These are phyloP conservation scores for Aphelenchoides besseyi DNA, from an alignment of 1,140 invertebrate genomes.

Conservation along the genomic window DNA sequence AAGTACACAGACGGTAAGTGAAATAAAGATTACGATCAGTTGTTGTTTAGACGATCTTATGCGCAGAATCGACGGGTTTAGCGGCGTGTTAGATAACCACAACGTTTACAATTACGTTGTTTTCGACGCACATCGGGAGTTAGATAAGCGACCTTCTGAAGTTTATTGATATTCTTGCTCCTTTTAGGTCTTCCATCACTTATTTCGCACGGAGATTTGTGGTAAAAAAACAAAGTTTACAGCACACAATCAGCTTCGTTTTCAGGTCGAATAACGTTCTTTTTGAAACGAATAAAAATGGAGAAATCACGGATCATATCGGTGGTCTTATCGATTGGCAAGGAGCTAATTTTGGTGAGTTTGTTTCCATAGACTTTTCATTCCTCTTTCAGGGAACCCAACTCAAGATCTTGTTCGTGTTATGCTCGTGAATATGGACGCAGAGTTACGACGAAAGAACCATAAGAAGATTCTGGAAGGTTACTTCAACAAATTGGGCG, in stretches of 20 bases:
- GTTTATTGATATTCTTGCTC: not conserved
- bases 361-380: not conserved
- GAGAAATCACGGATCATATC: not conserved
- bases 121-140: not conserved
- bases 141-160: not conserved
- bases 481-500: not conserved
- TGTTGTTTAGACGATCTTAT: constrained; percentile 7
- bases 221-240: too few relatives aligned
- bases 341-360: not conserved
- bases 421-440: constrained; percentile 11
- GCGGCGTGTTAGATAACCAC: not conserved
- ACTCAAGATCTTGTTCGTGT: constrained; percentile 14
- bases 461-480: not conserved
- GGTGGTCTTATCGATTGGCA: constrained; percentile 7
- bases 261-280: constrained; percentile 6
- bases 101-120: constrained; percentile 1
- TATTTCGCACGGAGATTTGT: constrained; percentile 6
- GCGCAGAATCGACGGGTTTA: not conserved
- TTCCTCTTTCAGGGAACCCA: constrained; percentile 3
- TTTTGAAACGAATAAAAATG: not conserved
- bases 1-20: not conserved
- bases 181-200: constrained; percentile 3
- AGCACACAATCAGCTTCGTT: too few relatives aligned
- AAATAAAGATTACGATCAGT: not conserved
- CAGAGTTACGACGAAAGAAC: not conserved